Evolutionary conservation across 1,140 invertebrate species (phyloP).

Genomic region (Lethrus apterus): DNA sequence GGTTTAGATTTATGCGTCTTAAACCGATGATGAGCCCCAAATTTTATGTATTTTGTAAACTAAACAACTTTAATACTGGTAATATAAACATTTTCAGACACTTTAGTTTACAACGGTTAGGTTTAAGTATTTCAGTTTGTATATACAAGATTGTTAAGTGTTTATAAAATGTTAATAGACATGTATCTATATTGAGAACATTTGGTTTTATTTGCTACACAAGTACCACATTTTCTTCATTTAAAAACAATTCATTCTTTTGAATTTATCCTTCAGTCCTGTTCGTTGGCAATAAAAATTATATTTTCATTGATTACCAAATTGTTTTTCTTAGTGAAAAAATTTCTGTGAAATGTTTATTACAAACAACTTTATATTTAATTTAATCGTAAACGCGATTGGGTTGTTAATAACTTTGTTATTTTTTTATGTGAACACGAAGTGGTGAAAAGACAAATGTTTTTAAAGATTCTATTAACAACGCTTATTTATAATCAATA

Average conservation of each 20-base stretch:
- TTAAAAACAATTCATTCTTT: too few species aligned
- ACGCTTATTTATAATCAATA: conserved; percentile 5
- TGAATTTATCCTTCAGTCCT: conserved; percentile 1
- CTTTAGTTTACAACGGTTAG: conserved; percentile 33
- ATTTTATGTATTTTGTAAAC: conserved; percentile 30
- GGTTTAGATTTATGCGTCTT: conserved; percentile 20
- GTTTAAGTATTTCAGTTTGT: conserved; percentile 36
- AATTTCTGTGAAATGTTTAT: too few species aligned
- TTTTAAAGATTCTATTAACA: conserved; percentile 9
- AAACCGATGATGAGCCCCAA: conserved; percentile 37
- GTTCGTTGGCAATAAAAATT: background rate
- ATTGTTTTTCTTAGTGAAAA: too few species aligned
- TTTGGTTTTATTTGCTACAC: conserved; percentile 21
- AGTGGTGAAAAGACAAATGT: background rate
- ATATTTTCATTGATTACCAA: too few species aligned
- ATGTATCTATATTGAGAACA: conserved; percentile 25
- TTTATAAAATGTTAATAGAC: conserved; percentile 29
- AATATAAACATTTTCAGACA: conserved; percentile 35
- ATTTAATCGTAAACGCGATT: too few species aligned
- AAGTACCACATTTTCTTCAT: conserved; percentile 13
- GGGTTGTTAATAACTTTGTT: too few species aligned
- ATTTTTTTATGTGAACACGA: too few species aligned
- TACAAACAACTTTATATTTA: too few species aligned
- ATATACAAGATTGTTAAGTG: conserved; percentile 32
- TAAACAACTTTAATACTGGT: conserved; percentile 32